Evolutionary conservation across 2,113 vertebrate species (phyloP).

Genomic region (Engystomops pustulosus): DNA sequence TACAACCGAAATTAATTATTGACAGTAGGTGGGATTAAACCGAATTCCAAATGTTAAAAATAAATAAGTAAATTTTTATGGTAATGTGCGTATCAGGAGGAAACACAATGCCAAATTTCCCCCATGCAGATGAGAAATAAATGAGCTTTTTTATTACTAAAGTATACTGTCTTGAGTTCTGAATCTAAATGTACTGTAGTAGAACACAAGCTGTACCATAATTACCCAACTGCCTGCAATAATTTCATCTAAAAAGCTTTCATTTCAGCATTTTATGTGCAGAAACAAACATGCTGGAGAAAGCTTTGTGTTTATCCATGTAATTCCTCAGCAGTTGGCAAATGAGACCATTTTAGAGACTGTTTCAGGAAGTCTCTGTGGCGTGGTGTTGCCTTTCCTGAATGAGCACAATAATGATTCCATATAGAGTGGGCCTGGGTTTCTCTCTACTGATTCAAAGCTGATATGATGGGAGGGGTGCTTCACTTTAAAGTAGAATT

Average conservation of each 20-base stretch:
- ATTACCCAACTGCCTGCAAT: conserved; percentile 70
- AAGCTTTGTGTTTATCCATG: conserved; percentile 14
- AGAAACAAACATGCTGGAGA: conserved; percentile 64
- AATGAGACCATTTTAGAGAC: neutral
- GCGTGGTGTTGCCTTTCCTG: no score
- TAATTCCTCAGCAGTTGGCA: neutral
- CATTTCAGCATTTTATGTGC: conserved; percentile 71
- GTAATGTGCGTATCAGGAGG: conserved; percentile 54
- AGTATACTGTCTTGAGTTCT: conserved; percentile 66
- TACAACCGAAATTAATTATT: neutral
- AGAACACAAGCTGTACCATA: conserved; percentile 66
- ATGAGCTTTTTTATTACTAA: conserved; percentile 68
- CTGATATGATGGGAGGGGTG: neutral
- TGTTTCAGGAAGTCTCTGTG: neutral
- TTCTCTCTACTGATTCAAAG: neutral
- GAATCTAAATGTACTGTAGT: conserved; percentile 65
- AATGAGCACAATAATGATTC: neutral
- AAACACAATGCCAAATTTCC: conserved; percentile 64
- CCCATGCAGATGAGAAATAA: conserved; percentile 71
- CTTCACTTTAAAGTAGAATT: no score
- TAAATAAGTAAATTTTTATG: conserved; percentile 57
- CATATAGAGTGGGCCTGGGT: neutral
- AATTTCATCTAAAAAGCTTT: conserved; percentile 68
- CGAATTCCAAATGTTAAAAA: neutral
- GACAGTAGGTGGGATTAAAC: neutral